Conservation (phyloP, 2,113 vertebrate species). For the Brachirus orientalis region DNA sequence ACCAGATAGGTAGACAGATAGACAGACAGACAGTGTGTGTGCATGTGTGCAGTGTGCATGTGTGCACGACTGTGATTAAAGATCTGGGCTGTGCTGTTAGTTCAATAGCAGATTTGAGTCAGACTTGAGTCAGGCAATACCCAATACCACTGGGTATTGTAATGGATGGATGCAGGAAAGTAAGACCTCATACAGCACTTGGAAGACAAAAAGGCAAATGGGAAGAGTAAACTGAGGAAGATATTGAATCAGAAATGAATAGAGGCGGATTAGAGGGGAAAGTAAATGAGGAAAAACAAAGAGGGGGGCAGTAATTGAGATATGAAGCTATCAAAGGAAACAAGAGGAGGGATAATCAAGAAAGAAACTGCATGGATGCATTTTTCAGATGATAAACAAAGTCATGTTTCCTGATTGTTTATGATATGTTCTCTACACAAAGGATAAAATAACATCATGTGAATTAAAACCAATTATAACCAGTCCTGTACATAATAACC, state of each 20-base stretch:
- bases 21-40: not conserved
- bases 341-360: not conserved
- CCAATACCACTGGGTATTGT: not conserved
- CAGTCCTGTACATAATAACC: too few species aligned
- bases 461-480: too few species aligned
- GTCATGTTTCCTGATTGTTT: slow-evolving; percentile 8
- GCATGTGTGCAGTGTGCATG: not conserved
- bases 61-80: slow-evolving; percentile 41
- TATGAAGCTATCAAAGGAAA: slow-evolving; percentile 1
- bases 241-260: not conserved
- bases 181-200: slow-evolving; percentile 4
- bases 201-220: slow-evolving; percentile 15
- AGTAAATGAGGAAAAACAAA: not conserved
- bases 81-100: slow-evolving; percentile 2
- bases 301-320: not conserved
- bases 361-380: not conserved
- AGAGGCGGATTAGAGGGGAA: not conserved
- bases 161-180: not conserved
- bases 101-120: slow-evolving; percentile 48
- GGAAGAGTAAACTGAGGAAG: not conserved
- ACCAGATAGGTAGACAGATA: not conserved
- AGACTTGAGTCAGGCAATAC: not conserved
- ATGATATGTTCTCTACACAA: not conserved
- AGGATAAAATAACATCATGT: not conserved
- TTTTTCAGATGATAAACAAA: slow-evolving; percentile 29